These are phyloP conservation scores for Podilymbus podiceps DNA, from an alignment of 2,113 vertebrate species.

Conservation along the genomic window DNA sequence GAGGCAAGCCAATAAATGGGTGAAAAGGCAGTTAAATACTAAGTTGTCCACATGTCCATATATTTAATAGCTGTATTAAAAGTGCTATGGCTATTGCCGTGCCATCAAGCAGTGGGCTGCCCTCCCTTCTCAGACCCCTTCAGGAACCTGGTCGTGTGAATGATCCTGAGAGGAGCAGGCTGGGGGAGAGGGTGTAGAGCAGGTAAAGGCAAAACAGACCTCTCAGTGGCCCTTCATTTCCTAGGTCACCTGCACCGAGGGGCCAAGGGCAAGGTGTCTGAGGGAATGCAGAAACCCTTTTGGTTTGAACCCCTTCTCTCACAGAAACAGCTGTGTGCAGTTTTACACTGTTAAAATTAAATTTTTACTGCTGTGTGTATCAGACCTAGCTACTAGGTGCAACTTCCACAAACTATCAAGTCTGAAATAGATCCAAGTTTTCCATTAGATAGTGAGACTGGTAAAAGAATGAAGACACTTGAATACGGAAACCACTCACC, in stretches of 20 bases:
- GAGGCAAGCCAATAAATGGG: background rate
- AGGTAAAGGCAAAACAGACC: background rate
- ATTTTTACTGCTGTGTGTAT: fast-evolving
- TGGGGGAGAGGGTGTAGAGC: background rate
- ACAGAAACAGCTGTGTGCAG: background rate
- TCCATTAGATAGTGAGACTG: background rate
- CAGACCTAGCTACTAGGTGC: background rate
- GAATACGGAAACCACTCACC: background rate
- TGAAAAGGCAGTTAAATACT: background rate
- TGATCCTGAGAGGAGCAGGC: background rate
- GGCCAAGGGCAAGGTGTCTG: background rate
- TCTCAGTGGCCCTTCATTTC: background rate
- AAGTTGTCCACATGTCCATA: background rate
- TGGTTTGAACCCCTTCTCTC: background rate
- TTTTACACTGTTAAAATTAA: background rate
- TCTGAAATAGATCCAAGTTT: background rate
- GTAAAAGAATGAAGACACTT: background rate
- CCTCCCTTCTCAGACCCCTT: background rate
- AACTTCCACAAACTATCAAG: background rate
- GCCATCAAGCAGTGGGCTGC: background rate
- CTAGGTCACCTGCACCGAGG: background rate
- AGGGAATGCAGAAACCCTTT: background rate
- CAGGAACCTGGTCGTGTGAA: background rate
- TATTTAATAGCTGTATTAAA: background rate
- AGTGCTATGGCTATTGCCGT: background rate